Percentiles rank a stretch among this genome's conserved stretches.
Evolutionary conservation across 2,797 vertebrate species (phyloP).

Genomic region (Rhinella marina): DNA sequence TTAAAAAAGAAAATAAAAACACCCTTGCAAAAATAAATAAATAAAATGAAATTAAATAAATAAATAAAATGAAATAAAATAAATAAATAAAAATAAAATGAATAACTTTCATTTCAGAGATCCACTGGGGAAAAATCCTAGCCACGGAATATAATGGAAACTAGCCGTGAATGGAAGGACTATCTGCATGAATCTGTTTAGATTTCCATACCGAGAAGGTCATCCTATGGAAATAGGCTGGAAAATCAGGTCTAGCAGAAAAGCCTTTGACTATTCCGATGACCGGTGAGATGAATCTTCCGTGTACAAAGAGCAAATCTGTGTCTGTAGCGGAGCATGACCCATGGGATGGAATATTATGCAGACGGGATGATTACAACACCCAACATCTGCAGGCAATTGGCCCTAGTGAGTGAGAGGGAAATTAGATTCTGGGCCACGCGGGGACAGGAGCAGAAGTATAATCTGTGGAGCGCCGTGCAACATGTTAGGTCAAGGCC

Average conservation of each 20-base stretch:
- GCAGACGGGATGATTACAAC: neutral
- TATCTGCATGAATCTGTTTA: conserved; percentile 6
- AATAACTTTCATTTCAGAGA: neutral
- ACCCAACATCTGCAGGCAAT: neutral
- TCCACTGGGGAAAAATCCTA: neutral
- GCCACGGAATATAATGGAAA: conserved; percentile 21
- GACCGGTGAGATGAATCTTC: neutral
- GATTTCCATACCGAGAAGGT: conserved; percentile 25
- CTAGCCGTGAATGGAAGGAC: neutral
- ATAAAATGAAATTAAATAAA: too few relatives aligned
- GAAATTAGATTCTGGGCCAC: neutral
- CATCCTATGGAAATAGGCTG: conserved; percentile 34
- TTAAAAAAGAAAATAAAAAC: too few relatives aligned
- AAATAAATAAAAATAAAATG: neutral
- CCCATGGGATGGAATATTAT: neutral
- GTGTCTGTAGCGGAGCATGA: neutral
- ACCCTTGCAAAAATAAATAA: too few relatives aligned
- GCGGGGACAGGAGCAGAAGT: neutral
- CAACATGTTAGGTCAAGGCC: neutral
- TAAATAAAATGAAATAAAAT: too few relatives aligned
- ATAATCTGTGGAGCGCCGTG: neutral
- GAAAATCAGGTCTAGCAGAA: conserved; percentile 19
- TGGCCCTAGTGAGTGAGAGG: neutral
- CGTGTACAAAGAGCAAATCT: neutral
- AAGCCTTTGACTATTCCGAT: neutral